Base-by-base conservation (phyloP, 2,113 vertebrate species). In the Pollachius pollachius region DNA sequence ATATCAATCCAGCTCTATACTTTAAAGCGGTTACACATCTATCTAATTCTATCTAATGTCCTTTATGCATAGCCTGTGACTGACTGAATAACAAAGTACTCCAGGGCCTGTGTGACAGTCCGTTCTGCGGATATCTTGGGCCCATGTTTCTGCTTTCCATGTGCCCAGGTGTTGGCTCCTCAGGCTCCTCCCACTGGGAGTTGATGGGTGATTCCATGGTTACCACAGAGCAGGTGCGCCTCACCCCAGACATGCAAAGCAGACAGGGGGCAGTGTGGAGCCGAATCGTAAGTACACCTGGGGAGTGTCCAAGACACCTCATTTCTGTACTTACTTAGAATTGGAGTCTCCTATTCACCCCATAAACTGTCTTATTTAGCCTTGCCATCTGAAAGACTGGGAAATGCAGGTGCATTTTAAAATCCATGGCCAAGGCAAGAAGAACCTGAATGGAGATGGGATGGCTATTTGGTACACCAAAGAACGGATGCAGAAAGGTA, bases 331-430 rank as follows among this genome's bases (percentile, higher is more conserved):
- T 48, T 7, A 48, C 41, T 48, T 48, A 8, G 2, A 13, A 13
- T 7, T 9, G 41, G 41, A 48, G 41, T 48, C 41, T 48, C 41
- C 41, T 48, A 13, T 48, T 54, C 48, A 19, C 72, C 57, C 41
- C 7, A 18, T 6, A 57, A 15, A 18, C 4, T 6, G 1, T 64
- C 21, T 82, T 74, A 66, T 70, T 52, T 56, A 99, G 97, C 96
- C 97, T 0, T 99, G 97, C 68, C 93, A 96, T 76, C 90, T 99
- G 70, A 91, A 92, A 15, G 96, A 99, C 74, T 99, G 97, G 97
- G 97, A 99, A 84, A 88, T 99, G 86, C 97, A 99, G 80, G 96
- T 98, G 17, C 97, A 99, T 81, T 99, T 99, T 83, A 97, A 92
- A 87, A 92, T 99, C 81, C 96, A 99, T 0, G 97, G 97, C 1